Percentiles rank a stretch among this genome's conserved stretches.
phyloP scores from a whole-genome alignment of 2,888 invertebrate genomes.

The Lasioglossum villosulum region DNA sequence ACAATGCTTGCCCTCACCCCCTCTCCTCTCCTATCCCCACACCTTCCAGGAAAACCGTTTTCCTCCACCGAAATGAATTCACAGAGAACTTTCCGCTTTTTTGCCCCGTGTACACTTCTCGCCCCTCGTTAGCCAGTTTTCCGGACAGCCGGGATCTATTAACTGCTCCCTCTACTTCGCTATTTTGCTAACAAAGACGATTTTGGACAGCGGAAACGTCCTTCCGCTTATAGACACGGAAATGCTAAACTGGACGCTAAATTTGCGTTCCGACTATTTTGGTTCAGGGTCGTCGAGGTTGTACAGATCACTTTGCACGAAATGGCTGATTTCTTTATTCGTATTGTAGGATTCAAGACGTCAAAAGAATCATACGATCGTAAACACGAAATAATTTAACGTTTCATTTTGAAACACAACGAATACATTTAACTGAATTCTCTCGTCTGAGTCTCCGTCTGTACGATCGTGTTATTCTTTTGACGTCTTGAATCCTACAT shows the following conservation, averaged over 20 bases:
- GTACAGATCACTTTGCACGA: neutral
- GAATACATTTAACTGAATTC: too few species aligned
- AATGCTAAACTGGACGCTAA: neutral
- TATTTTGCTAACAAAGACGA: neutral
- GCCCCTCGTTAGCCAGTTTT: neutral
- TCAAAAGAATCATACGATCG: too few species aligned
- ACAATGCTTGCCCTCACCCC: conserved; percentile 13
- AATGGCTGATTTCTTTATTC: neutral
- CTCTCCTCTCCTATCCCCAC: neutral
- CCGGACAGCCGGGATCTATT: neutral
- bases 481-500: too few species aligned
- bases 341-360: too few species aligned
- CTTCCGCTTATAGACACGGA: neutral
- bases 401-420: too few species aligned
- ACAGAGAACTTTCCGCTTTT: neutral
- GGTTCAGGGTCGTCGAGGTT: neutral
- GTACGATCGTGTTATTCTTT: too few species aligned
- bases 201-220: neutral
- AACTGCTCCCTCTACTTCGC: neutral
- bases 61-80: neutral
- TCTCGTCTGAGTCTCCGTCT: too few species aligned
- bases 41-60: neutral
- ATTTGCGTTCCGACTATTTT: neutral
- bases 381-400: too few species aligned
- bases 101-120: neutral